These are phyloP conservation scores for Heliconius hermathena DNA, from an alignment of 1,140 invertebrate species.

Conservation along the genomic window DNA sequence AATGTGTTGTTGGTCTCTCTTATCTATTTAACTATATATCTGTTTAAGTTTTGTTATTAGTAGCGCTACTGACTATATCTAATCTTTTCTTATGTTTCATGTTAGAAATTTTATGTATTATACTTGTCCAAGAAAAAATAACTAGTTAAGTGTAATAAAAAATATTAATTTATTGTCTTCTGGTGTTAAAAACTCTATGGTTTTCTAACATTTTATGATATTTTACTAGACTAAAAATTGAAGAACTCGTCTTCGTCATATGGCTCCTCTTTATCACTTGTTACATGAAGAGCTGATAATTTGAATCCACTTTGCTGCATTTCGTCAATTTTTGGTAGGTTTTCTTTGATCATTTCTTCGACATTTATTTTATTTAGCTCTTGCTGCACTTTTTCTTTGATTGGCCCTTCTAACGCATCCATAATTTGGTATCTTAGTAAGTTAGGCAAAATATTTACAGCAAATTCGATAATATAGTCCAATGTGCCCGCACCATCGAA, in stretches of 20 bases:
- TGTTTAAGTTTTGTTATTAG: no score
- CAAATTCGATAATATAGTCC: slow-evolving; percentile 90
- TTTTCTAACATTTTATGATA: neutral
- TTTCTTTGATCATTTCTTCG: slow-evolving; percentile 86
- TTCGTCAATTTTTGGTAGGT: slow-evolving; percentile 85
- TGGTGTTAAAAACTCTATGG: neutral
- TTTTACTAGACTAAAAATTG: slow-evolving; percentile 55
- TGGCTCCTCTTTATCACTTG: slow-evolving; percentile 44
- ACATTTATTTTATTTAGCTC: slow-evolving; percentile 88
- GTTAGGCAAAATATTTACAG: slow-evolving; percentile 90
- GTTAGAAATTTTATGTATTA: no score
- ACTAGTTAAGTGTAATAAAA: no score
- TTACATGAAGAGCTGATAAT: slow-evolving; percentile 58
- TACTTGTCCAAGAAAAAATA: no score
- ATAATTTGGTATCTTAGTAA: slow-evolving; percentile 91
- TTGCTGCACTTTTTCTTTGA: slow-evolving; percentile 86
- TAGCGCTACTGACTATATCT: no score
- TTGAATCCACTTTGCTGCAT: slow-evolving; percentile 78
- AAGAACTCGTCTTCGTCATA: slow-evolving; percentile 78
- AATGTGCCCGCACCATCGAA: slow-evolving; percentile 90
- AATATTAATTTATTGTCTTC: no score
- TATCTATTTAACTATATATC: no score
- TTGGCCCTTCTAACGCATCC: slow-evolving; percentile 89
- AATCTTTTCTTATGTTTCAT: no score
- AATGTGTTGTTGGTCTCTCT: no score